phyloP scores from a whole-genome alignment of 2,888 invertebrate genomes.

The Poecilus cupreus region DNA sequence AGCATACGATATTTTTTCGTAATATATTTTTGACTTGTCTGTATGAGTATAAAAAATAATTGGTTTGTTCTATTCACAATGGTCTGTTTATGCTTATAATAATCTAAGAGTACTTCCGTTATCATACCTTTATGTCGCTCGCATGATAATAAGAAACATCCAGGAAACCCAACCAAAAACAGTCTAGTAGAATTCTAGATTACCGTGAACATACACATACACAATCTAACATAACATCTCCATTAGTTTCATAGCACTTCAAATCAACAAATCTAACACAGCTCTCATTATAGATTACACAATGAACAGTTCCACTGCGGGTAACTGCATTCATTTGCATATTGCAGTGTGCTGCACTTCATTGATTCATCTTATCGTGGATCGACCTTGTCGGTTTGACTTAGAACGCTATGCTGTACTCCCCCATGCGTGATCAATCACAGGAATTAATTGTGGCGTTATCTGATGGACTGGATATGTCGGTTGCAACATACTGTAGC shows the following conservation, averaged over 20 bases:
- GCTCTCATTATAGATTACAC: background rate
- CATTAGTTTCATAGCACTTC: background rate
- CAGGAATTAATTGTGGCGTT: constrained; percentile 21
- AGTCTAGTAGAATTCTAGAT: too few relatives aligned
- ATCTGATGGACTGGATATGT: constrained; percentile 51
- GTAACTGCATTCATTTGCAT: constrained; percentile 28
- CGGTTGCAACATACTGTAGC: constrained; percentile 13
- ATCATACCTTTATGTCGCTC: too few relatives aligned
- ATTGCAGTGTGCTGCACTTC: constrained; percentile 1
- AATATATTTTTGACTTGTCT: too few relatives aligned
- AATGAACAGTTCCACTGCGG: background rate
- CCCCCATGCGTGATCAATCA: constrained; percentile 13
- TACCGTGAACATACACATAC: too few relatives aligned
- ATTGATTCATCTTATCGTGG: constrained; percentile 42
- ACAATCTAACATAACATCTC: background rate
- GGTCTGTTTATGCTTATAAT: too few relatives aligned
- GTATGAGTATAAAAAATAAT: too few relatives aligned
- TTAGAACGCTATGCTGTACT: constrained; percentile 11
- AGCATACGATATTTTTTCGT: too few relatives aligned
- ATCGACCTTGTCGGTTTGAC: constrained; percentile 34
- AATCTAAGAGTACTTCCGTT: too few relatives aligned
- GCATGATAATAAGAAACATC: too few relatives aligned
- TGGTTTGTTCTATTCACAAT: too few relatives aligned
- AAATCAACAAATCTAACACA: background rate
- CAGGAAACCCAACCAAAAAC: too few relatives aligned